Evolutionary conservation across 2,888 invertebrate species (phyloP).

Genomic region (Dorcus hopei): DNA sequence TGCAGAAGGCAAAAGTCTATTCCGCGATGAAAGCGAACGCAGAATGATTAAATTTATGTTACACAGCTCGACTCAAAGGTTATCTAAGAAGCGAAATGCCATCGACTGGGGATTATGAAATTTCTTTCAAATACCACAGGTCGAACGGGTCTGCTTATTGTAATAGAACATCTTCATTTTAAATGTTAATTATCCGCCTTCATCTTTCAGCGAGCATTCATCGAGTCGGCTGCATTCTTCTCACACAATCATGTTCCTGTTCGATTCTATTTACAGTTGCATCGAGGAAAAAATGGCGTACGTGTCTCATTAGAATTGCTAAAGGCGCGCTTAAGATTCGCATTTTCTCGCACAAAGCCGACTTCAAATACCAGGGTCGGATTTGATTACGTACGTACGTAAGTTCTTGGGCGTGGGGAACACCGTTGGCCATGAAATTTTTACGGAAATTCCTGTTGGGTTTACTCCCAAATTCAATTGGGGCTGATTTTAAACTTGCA

Average conservation of each 20-base stretch:
- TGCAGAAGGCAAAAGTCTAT: background rate
- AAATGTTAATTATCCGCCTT: slow-evolving; percentile 14
- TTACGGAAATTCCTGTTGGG: background rate
- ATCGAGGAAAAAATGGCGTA: too few relatives aligned
- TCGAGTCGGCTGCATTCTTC: background rate
- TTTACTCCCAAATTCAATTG: too few relatives aligned
- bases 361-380: background rate
- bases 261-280: background rate
- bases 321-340: too few relatives aligned
- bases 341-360: too few relatives aligned
- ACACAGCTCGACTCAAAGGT: slow-evolving; percentile 3
- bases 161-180: slow-evolving; percentile 11
- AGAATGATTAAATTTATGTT: background rate
- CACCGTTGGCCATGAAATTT: background rate
- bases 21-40: slow-evolving; percentile 10
- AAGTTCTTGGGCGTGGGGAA: background rate
- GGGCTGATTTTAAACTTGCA: too few relatives aligned
- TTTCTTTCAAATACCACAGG: slow-evolving; percentile 12
- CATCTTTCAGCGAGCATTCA: background rate
- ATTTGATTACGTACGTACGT: background rate
- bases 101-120: slow-evolving; percentile 9
- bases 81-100: slow-evolving; percentile 15
- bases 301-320: too few relatives aligned
- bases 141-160: slow-evolving; percentile 12
- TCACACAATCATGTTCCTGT: background rate